A percentile compares a stretch with the other conserved stretches of the same genome.
Conservation (phyloP, 2,888 invertebrate genomes). For the Pollenia griseotomentosa region DNA sequence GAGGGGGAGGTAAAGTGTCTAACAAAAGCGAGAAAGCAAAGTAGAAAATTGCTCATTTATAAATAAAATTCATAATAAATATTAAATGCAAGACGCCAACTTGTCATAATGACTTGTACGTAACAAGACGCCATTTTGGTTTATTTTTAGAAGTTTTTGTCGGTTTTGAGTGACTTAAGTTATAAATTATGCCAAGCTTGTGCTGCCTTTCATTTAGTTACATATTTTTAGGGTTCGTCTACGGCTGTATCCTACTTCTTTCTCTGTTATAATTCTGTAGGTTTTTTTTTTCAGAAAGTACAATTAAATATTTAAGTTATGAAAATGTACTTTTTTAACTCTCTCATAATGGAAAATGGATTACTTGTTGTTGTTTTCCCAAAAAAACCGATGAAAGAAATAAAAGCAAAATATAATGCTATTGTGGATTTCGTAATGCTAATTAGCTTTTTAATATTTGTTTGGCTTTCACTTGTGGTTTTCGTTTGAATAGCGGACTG, state of each 20-base stretch:
- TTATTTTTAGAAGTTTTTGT: slow-evolving; percentile 16
- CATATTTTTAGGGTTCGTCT: slow-evolving; percentile 20
- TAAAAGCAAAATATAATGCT: slow-evolving; percentile 26
- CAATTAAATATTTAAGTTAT: slow-evolving; percentile 41
- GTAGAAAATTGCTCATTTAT: slow-evolving; percentile 46
- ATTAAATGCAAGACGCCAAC: slow-evolving; percentile 66
- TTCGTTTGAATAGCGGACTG: background rate
- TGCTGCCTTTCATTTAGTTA: slow-evolving; percentile 8
- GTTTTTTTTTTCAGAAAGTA: slow-evolving; percentile 14
- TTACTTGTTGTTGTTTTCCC: background rate
- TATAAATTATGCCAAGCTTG: slow-evolving; percentile 61
- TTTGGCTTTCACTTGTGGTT: slow-evolving; percentile 44
- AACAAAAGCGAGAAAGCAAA: background rate
- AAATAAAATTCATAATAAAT: slow-evolving; percentile 69
- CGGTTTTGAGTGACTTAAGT: slow-evolving; percentile 58
- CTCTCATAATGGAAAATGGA: background rate
- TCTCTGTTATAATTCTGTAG: background rate
- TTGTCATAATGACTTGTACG: slow-evolving; percentile 66
- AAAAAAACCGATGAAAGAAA: background rate
- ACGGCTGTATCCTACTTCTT: background rate
- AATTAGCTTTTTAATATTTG: slow-evolving; percentile 67
- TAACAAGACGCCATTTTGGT: slow-evolving; percentile 63
- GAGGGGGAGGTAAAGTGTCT: background rate
- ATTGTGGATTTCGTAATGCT: slow-evolving; percentile 61
- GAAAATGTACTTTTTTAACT: background rate